Base-by-base conservation (phyloP, 2,113 vertebrate species). In the Larimichthys polyactis region DNA sequence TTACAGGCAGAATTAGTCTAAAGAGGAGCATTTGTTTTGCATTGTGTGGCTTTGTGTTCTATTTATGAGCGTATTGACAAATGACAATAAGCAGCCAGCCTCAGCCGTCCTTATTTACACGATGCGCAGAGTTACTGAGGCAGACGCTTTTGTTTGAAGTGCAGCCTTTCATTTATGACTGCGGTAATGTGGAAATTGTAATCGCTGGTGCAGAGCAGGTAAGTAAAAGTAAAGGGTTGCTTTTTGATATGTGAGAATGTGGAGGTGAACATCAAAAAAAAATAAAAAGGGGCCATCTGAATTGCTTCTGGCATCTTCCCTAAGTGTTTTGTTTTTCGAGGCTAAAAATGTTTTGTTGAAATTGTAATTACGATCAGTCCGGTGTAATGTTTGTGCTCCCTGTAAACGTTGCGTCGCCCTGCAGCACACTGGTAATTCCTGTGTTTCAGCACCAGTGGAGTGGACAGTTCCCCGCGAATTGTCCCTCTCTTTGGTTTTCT, bases 321-420 rank as follows among this genome's bases (percentile, higher is more conserved):
- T 12, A 49, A 84, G 63, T 81, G 81, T 29, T 89, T 91, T 88
- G 80, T 86, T 88, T 90, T 90, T 81, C 59, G 64, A 81, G 74
- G 79, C n/a, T 74, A 69, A 83, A 85, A 84, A 57, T 57, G 71
- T 66, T 66, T 51, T 11, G 40, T 11, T 14, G 71, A 70, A 80
- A 71, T 72, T 64, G 59, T 74, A 76, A 71, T 71, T 63, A 83
- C 44, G 75, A 69, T 85, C 46, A 86, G 63, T 62, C 49, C 71
- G 4, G 67, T 74, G 57, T 59, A 46, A 75, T 79, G 68, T 82
- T 70, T 59, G 73, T 44, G 64, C 66, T 75, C 62, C 22, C 16
- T 68, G 49, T 82, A 73, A 76, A 76, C 70, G 63, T 19, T 3
- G 17, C 57, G 81, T 80, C 19, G 24, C 76, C 71, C 83, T 73